Conservation (phyloP, 2,888 invertebrate genomes). For the Ephialtes manifestator region DNA sequence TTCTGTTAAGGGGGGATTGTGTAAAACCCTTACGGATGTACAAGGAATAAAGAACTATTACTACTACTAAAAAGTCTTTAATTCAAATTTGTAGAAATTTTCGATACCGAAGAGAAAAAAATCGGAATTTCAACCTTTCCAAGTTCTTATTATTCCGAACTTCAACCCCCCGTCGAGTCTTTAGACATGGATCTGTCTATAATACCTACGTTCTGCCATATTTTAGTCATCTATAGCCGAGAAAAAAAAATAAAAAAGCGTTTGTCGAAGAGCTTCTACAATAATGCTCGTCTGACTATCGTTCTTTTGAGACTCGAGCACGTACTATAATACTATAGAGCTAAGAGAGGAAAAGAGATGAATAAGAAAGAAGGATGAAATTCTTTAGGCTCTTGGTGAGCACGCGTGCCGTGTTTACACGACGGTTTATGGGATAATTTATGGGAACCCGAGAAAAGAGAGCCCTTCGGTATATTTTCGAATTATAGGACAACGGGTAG, state of each 20-base stretch:
- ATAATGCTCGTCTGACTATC: slow-evolving; percentile 43
- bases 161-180: neutral
- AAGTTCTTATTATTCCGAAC: neutral
- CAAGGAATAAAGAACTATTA: no score
- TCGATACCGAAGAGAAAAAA: no score
- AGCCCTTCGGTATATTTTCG: slow-evolving; percentile 6
- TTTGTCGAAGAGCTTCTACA: slow-evolving; percentile 28
- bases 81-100: no score
- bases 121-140: neutral
- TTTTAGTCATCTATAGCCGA: slow-evolving; percentile 27
- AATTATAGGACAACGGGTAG: slow-evolving; percentile 32
- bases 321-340: slow-evolving; percentile 7
- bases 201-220: neutral
- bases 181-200: neutral
- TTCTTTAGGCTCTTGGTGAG: slow-evolving; percentile 31
- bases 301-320: slow-evolving; percentile 36
- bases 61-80: no score
- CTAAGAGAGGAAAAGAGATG: neutral
- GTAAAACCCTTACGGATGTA: no score
- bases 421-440: slow-evolving; percentile 53
- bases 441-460: slow-evolving; percentile 21
- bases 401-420: slow-evolving; percentile 57
- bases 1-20: no score
- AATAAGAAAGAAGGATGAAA: slow-evolving; percentile 27
- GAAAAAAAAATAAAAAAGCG: neutral